These are phyloP conservation scores for Drosophila arawakana DNA, from an alignment of 1,140 invertebrate species.

Conservation along the genomic window DNA sequence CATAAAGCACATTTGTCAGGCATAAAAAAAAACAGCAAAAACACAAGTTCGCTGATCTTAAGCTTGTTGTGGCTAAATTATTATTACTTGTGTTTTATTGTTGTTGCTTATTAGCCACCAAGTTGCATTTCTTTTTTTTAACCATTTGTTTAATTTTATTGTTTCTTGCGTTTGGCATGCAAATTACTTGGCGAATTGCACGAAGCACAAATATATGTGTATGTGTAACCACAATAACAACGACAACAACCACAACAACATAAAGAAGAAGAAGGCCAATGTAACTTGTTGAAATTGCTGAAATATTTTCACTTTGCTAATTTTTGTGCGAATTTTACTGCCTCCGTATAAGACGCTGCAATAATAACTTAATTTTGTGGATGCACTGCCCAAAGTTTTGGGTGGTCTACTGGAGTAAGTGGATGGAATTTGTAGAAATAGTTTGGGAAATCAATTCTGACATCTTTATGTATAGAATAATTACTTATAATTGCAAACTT, in stretches of 20 bases:
- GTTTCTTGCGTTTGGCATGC: constrained; percentile 75
- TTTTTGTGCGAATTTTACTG: constrained; percentile 49
- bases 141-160: constrained; percentile 65
- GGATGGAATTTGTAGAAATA: not conserved
- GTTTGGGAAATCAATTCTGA: no score
- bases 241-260: constrained; percentile 22
- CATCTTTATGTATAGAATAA: no score
- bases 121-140: constrained; percentile 65
- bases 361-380: constrained; percentile 70
- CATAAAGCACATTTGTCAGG: constrained; percentile 2
- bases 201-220: constrained; percentile 4
- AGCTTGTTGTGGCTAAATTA: constrained; percentile 15
- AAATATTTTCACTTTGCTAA: constrained; percentile 72
- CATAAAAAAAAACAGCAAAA: constrained; percentile 12
- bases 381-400: not conserved
- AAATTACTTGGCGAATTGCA: constrained; percentile 61
- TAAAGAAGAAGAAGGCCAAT: constrained; percentile 51
- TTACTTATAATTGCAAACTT: no score
- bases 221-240: constrained; percentile 2
- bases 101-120: constrained; percentile 59
- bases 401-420: not conserved
- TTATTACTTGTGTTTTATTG: constrained; percentile 27
- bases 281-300: constrained; percentile 58
- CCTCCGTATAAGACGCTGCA: constrained; percentile 23
- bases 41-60: constrained; percentile 70